phyloP scores from a whole-genome alignment of 2,113 vertebrate species.

The Apistogramma diplotaenia region DNA sequence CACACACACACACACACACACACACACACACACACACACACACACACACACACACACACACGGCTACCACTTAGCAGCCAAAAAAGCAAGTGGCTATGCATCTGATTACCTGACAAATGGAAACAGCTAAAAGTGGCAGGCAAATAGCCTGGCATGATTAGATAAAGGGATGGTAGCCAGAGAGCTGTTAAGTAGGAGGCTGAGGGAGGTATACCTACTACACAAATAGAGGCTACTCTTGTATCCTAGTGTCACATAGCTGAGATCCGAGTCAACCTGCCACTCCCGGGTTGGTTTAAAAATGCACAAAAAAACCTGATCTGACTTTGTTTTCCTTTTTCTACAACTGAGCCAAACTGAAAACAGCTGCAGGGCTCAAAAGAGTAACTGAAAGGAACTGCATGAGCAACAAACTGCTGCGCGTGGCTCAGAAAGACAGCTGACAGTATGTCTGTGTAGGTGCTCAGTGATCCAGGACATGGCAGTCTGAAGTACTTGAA shows the following conservation, averaged over 20 bases:
- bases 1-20: not conserved
- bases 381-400: not conserved
- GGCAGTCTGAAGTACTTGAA: not conserved
- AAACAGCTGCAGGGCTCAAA: not conserved
- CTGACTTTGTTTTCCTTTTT: not conserved
- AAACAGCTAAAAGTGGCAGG: constrained; percentile 29
- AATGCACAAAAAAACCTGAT: not conserved
- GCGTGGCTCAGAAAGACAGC: not conserved
- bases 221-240: not conserved
- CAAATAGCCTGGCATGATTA: constrained; percentile 9
- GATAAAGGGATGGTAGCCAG: constrained; percentile 16
- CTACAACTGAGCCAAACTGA: not conserved
- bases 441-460: not conserved
- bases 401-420: not conserved
- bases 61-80: not conserved
- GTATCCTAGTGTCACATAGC: not conserved
- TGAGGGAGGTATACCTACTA: not conserved
- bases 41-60: not conserved
- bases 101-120: constrained; percentile 36
- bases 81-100: not conserved
- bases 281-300: not conserved
- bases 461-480: not conserved
- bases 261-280: not conserved
- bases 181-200: not conserved
- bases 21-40: not conserved